Base-by-base conservation (phyloP, 2,113 vertebrate species). In the Onychostruthus taczanowskii region DNA sequence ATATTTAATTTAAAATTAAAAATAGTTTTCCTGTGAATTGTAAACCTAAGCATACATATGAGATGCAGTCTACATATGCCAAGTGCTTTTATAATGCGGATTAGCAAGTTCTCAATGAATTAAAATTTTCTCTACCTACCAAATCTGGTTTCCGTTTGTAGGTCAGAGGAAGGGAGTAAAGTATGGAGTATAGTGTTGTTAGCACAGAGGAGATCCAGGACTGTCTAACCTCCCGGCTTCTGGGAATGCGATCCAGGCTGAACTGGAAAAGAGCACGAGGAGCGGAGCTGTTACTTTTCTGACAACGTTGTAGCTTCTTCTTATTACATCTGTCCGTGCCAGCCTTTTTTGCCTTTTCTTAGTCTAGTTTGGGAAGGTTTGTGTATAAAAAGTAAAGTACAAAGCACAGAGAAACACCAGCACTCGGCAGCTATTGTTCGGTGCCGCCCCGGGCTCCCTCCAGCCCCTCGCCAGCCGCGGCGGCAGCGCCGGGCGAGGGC, bases 141-240 rank as follows among this genome's bases (percentile, higher is more conserved):
- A 99, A 64, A 97, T 99, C 99, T n/a, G 99, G 99, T 93, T 98
- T 98, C 84, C 99, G 94, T 94, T 82, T 98, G 95, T 98, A 98
- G 90, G 98, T 97, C 88, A 99, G 96, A 26, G 98, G 99, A 12
- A 99, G 30, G 12, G 98, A 98, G 43, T 97, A 97, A 16, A 98
- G 68, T n/a, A 98, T 72, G 64, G 99, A 98, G 8, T 95, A 91
- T 2, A 99, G 37, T 2, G 99, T 99, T 89, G 98, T 99, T 82
- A 98, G 7, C 58, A 98, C 94, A 0, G 99, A 98, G 27, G 99
- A 99, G 15, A 77, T 96, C 99, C 99, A 99, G 3, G 99, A 98
- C 81, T 99, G 99, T 44, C 90, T 97, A 24, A 99, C 99, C 96
- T 99, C 99, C 4, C 99, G 98, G 94, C 99, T 99, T 20, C 99